Percentiles rank a stretch among this genome's conserved stretches.
Conservation (phyloP, 2,797 vertebrate species). For the Cheirogaleus major region DNA sequence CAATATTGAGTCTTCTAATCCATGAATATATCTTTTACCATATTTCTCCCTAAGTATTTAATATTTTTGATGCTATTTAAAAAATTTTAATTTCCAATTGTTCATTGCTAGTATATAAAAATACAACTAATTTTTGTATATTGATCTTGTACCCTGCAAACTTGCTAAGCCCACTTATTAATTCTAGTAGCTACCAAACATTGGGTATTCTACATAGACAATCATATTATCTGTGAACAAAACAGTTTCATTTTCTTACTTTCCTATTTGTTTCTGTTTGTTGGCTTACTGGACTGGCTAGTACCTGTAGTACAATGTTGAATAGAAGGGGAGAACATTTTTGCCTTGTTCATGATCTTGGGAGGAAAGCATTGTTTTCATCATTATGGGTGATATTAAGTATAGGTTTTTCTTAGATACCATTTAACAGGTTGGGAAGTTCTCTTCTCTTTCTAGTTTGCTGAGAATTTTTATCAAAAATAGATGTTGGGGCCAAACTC, state of each 20-base stretch:
- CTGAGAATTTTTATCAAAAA: background rate
- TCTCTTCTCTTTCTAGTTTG: background rate
- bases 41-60: background rate
- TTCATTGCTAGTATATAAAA: background rate
- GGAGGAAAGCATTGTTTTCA: background rate
- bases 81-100: background rate
- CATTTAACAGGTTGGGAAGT: background rate
- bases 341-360: background rate
- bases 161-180: background rate
- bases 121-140: background rate
- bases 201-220: background rate
- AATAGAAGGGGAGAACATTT: background rate
- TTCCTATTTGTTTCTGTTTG: background rate
- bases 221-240: background rate
- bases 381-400: background rate
- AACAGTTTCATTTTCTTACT: background rate
- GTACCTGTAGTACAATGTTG: background rate
- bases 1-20: background rate
- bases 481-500: background rate
- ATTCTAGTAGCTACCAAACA: background rate
- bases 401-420: background rate
- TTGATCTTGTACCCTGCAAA: background rate
- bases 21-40: background rate
- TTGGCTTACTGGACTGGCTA: background rate
- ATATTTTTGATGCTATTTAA: background rate